Conservation (phyloP, 2,888 invertebrate genomes). For the Heliconius aoede region DNA sequence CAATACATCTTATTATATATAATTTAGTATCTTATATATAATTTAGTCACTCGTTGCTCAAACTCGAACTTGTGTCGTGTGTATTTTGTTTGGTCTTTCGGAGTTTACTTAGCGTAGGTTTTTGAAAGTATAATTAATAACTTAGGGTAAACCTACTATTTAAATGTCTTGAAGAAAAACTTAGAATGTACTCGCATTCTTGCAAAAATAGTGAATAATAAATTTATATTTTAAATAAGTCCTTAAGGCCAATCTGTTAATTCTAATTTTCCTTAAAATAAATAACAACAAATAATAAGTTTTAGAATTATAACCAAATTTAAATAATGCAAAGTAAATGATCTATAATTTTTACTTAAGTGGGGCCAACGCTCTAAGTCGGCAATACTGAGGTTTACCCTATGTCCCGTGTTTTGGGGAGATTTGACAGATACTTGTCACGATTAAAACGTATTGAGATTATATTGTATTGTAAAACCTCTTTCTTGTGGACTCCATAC, state of each 20-base stretch:
- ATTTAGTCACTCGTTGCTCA: constrained; percentile 79
- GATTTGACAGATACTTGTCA: constrained; percentile 7
- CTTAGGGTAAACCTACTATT: not conserved
- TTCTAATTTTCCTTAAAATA: not conserved
- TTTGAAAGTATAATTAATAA: constrained; percentile 26
- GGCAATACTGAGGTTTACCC: not conserved
- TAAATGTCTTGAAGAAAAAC: not conserved
- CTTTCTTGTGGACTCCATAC: too few species aligned
- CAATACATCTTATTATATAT: constrained; percentile 73
- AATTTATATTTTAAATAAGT: too few species aligned
- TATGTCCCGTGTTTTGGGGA: not conserved
- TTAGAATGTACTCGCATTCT: too few species aligned
- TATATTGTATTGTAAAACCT: not conserved
- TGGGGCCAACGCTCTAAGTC: not conserved
- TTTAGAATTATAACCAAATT: not conserved
- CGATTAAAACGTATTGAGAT: not conserved
- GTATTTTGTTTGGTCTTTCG: constrained; percentile 52
- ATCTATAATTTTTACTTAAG: not conserved
- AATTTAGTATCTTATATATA: constrained; percentile 71
- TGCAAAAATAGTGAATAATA: not conserved
- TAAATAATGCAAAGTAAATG: not conserved
- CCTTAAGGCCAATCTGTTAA: not conserved
- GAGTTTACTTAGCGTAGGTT: constrained; percentile 51
- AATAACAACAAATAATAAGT: not conserved
- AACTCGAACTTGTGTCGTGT: constrained; percentile 59